Evolutionary conservation across 1,140 invertebrate species (phyloP).

Genomic region (Eurosta solidaginis): DNA sequence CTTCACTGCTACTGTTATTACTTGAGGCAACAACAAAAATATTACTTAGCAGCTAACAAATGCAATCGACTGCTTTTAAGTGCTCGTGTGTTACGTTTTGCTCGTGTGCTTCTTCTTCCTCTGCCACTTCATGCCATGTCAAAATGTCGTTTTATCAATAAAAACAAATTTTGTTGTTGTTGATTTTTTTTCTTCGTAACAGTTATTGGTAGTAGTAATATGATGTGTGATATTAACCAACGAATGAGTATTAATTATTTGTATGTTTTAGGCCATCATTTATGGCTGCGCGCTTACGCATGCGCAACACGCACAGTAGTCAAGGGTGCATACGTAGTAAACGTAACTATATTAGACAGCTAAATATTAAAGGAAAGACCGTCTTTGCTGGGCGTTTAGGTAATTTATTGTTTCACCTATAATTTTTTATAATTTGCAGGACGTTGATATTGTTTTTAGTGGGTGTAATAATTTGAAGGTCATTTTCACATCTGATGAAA

Average conservation of each 20-base stretch:
- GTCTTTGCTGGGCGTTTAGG: too few relatives aligned
- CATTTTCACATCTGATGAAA: too few relatives aligned
- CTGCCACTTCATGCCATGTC: background rate
- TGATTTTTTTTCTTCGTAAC: background rate
- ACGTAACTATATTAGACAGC: too few relatives aligned
- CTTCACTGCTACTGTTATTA: constrained; percentile 15
- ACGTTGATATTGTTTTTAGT: too few relatives aligned
- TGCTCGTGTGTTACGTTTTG: too few relatives aligned
- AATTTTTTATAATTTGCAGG: too few relatives aligned
- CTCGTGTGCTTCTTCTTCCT: background rate
- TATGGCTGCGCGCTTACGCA: background rate
- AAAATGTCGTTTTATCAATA: background rate
- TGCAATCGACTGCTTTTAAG: too few relatives aligned
- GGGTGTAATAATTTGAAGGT: too few relatives aligned
- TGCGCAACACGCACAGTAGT: background rate
- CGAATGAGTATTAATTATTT: background rate
- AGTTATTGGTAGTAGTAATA: background rate
- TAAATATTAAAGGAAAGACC: too few relatives aligned
- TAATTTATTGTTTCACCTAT: too few relatives aligned
- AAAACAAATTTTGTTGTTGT: background rate
- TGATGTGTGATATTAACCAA: background rate
- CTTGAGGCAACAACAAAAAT: background rate
- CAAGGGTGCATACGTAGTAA: too few relatives aligned
- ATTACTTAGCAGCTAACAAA: too few relatives aligned
- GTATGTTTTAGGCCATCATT: background rate